Percentiles rank a stretch among this genome's conserved stretches.
These are phyloP conservation scores for Leptinotarsa undecemlineata DNA, from an alignment of 1,140 invertebrate genomes.

Conservation along the genomic window DNA sequence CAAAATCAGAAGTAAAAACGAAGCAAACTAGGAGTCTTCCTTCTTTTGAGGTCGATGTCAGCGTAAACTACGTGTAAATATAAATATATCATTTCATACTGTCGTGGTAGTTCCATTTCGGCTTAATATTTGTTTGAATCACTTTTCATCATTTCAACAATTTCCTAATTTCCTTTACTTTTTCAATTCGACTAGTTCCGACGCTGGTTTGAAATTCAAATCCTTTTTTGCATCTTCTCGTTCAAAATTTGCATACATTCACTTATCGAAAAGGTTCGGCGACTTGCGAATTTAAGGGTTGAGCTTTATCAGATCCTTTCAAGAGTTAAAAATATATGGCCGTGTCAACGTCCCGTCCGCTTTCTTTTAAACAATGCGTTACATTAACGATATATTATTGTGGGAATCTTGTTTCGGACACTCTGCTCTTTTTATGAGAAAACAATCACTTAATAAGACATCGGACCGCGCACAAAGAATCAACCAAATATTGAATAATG, in stretches of 20 bases:
- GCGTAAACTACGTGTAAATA: too few relatives aligned
- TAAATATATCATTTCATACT: too few relatives aligned
- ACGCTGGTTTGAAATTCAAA: too few relatives aligned
- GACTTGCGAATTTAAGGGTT: slow-evolving; percentile 46
- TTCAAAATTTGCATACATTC: slow-evolving; percentile 37
- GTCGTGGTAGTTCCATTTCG: too few relatives aligned
- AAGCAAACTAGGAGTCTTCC: too few relatives aligned
- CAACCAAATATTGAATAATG: slow-evolving; percentile 1
- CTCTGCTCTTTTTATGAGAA: slow-evolving; percentile 15
- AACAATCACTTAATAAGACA: slow-evolving; percentile 22
- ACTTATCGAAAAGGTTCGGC: slow-evolving; percentile 39
- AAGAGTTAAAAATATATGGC: slow-evolving; percentile 37
- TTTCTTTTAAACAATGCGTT: slow-evolving; percentile 19
- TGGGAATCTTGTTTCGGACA: slow-evolving; percentile 19
- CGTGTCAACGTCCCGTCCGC: slow-evolving; percentile 33
- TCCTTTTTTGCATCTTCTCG: background rate
- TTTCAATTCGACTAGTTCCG: too few relatives aligned
- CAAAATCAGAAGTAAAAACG: too few relatives aligned
- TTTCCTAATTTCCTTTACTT: too few relatives aligned
- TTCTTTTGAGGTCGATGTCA: too few relatives aligned
- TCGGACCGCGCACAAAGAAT: slow-evolving; percentile 1
- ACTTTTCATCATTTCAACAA: too few relatives aligned
- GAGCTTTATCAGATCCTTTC: slow-evolving; percentile 43
- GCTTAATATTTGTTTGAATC: too few relatives aligned
- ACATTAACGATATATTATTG: slow-evolving; percentile 22